A percentile compares a stretch with the other conserved stretches of the same genome.
These are phyloP conservation scores for Rhingia rostrata DNA, from an alignment of 2,888 invertebrate species.

Conservation along the genomic window DNA sequence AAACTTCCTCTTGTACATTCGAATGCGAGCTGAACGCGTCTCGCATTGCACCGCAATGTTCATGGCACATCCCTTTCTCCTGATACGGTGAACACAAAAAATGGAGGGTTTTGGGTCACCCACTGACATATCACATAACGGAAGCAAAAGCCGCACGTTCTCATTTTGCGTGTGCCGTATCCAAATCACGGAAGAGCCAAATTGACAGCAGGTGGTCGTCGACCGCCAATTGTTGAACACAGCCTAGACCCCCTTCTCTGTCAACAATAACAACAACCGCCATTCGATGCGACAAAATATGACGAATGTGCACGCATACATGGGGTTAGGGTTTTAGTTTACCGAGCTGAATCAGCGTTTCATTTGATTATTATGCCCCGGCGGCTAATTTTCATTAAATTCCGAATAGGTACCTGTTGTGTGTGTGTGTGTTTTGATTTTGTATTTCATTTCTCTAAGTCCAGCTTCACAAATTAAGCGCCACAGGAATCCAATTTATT, in stretches of 20 bases:
- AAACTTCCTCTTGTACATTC: conserved; percentile 22
- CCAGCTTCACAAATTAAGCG: conserved; percentile 13
- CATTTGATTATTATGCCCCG: conserved; percentile 3
- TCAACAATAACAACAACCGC: background rate
- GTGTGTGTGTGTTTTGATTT: background rate
- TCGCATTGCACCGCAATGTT: conserved; percentile 22
- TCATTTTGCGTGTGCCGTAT: conserved; percentile 19
- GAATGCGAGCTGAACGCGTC: conserved; percentile 25
- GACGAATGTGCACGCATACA: conserved; percentile 53
- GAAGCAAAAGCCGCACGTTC: conserved; percentile 41
- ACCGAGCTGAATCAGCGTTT: conserved; percentile 43
- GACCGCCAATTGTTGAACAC: background rate
- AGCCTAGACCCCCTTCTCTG: background rate
- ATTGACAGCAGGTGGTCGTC: conserved; percentile 64
- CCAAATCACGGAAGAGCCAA: conserved; percentile 53
- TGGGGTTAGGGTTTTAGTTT: background rate
- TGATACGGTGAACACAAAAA: background rate
- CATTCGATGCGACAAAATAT: background rate
- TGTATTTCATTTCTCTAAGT: background rate
- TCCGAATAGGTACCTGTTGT: background rate
- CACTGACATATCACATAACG: conserved; percentile 69
- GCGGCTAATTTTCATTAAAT: conserved; percentile 4
- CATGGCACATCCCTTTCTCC: background rate
- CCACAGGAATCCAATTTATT: conserved; percentile 17
- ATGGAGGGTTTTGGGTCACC: conserved; percentile 55